These are phyloP conservation scores for Eubasilissa regina DNA, from an alignment of 1,140 invertebrate genomes.

Conservation along the genomic window DNA sequence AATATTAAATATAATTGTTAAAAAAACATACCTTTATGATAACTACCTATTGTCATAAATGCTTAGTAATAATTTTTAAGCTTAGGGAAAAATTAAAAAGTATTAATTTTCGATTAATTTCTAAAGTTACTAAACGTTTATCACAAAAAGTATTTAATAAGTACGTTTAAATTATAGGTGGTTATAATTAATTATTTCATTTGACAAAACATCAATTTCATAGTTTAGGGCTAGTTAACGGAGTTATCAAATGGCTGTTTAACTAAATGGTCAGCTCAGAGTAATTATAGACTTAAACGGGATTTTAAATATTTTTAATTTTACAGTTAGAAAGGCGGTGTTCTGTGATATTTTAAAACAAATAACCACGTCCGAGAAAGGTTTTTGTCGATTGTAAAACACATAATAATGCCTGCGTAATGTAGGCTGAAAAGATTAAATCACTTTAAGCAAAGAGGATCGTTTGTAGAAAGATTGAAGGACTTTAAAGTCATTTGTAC, in stretches of 20 bases:
- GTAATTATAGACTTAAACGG: constrained; percentile 21
- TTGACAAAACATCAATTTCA: no score
- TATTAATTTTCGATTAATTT: no score
- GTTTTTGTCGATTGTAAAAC: constrained; percentile 2
- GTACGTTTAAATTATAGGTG: no score
- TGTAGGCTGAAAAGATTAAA: constrained; percentile 28
- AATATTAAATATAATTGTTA: no score
- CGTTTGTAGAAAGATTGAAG: background rate
- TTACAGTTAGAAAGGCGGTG: constrained; percentile 34
- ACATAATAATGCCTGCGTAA: background rate
- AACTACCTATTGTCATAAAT: no score
- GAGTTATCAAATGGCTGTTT: constrained; percentile 3
- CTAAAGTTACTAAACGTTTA: no score
- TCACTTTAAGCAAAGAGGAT: background rate
- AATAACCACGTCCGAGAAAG: constrained; percentile 7
- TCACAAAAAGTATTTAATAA: no score
- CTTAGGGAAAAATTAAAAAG: no score
- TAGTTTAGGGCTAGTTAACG: background rate
- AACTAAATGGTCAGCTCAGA: background rate
- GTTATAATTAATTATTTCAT: no score
- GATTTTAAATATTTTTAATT: background rate
- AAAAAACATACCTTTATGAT: no score
- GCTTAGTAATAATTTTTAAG: no score
- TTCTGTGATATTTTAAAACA: constrained; percentile 25
- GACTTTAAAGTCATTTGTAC: background rate